A percentile compares a stretch with the other conserved stretches of the same genome.
Evolutionary conservation across 2,113 vertebrate species (phyloP).

Genomic region (Salminus brasiliensis): DNA sequence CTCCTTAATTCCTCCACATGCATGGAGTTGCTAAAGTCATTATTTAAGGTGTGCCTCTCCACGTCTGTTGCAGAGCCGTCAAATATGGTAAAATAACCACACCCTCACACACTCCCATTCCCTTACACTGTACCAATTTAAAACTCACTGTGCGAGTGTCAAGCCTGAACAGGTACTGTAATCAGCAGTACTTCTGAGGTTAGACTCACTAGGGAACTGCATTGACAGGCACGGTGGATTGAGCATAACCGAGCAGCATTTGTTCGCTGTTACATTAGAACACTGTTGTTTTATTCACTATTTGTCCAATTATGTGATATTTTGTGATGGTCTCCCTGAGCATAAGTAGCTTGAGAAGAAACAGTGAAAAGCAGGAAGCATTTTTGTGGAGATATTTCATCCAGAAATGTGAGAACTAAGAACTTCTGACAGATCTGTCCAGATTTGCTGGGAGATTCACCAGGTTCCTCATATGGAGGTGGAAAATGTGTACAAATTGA

Average conservation of each 20-base stretch:
- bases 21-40: slow-evolving; percentile 48
- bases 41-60: slow-evolving; percentile 69
- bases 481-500: slow-evolving; percentile 2
- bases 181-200: not conserved
- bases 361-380: not conserved
- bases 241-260: not conserved
- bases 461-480: not conserved
- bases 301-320: not conserved
- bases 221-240: not conserved
- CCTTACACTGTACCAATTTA: slow-evolving; percentile 32
- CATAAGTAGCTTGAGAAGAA: too few species aligned
- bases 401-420: not conserved
- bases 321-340: not conserved
- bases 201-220: not conserved
- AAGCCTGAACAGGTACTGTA: slow-evolving; percentile 65
- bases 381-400: not conserved
- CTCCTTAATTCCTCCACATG: slow-evolving; percentile 73
- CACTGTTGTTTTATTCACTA: not conserved
- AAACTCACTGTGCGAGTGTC: slow-evolving; percentile 49
- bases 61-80: slow-evolving; percentile 57
- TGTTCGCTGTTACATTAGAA: not conserved
- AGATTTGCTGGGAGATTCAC: not conserved
- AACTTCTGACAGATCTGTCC: not conserved
- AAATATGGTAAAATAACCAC: slow-evolving; percentile 58
- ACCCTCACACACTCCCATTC: slow-evolving; percentile 11